Evolutionary conservation across 2,888 invertebrate genomes (phyloP).

Genomic region (Heliconius hortense): DNA sequence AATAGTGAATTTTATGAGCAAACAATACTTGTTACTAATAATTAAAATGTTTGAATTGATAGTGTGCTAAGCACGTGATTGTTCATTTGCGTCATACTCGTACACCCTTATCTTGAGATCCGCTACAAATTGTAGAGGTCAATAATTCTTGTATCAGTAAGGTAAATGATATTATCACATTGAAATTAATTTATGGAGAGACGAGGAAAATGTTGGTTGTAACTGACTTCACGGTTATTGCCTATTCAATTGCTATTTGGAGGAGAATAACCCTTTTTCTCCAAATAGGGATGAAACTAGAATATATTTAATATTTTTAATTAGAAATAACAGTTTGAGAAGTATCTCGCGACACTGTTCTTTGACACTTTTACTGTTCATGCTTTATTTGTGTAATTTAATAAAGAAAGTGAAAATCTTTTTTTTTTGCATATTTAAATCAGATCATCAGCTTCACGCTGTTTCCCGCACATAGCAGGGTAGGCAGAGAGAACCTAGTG

Average conservation of each 20-base stretch:
- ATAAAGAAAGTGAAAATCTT: too few species aligned
- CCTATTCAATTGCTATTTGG: background rate
- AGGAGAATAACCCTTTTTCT: too few species aligned
- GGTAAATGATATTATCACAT: background rate
- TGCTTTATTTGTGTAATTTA: too few species aligned
- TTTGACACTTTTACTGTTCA: too few species aligned
- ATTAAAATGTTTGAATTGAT: background rate
- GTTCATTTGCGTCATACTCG: slow-evolving; percentile 23
- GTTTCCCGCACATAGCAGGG: too few species aligned
- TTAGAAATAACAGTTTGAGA: too few species aligned
- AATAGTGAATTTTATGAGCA: background rate
- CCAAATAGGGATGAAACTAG: too few species aligned
- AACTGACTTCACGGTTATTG: background rate
- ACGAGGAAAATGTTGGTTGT: background rate
- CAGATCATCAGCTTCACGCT: too few species aligned
- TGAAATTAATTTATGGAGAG: background rate
- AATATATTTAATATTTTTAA: too few species aligned
- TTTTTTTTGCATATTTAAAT: too few species aligned
- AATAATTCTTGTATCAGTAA: slow-evolving; percentile 25
- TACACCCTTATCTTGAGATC: slow-evolving; percentile 16
- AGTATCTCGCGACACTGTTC: too few species aligned
- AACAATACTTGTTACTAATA: background rate
- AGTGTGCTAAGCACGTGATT: slow-evolving; percentile 10
- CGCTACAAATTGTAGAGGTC: slow-evolving; percentile 23
- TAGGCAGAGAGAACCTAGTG: too few species aligned